A percentile compares a stretch with the other conserved stretches of the same genome.
Evolutionary conservation across 2,797 vertebrate genomes (phyloP).

Genomic region (Malacoraja senta): DNA sequence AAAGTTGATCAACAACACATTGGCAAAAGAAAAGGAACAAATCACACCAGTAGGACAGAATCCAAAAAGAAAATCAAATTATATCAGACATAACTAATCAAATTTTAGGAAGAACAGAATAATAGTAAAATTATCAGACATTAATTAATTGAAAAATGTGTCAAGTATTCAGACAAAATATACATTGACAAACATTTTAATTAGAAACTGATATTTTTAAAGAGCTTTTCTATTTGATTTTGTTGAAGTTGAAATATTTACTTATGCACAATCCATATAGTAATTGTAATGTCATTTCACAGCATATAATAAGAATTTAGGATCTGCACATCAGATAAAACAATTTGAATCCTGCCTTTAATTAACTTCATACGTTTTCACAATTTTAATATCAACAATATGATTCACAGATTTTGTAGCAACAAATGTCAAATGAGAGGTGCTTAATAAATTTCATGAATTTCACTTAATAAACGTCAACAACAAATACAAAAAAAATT

Average conservation of each 20-base stretch:
- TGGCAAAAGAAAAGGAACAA: not conserved
- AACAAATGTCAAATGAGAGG: slow-evolving; percentile 41
- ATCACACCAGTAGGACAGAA: not conserved
- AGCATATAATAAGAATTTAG: not conserved
- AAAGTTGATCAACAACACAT: not conserved
- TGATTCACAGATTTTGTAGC: slow-evolving; percentile 47
- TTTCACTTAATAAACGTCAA: not conserved
- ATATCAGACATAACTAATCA: not conserved
- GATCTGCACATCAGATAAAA: not conserved
- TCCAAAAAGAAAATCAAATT: not conserved
- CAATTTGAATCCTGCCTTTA: slow-evolving; percentile 51
- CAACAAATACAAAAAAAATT: not conserved
- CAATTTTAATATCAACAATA: slow-evolving; percentile 47
- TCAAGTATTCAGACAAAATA: not conserved
- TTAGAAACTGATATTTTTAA: not conserved
- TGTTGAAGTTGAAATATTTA: not conserved
- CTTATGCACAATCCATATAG: not conserved
- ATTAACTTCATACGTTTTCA: slow-evolving; percentile 52
- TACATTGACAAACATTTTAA: not conserved
- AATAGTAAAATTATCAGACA: not conserved
- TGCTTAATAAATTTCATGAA: not conserved
- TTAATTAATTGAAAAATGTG: not conserved
- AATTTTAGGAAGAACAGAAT: not conserved
- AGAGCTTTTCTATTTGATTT: not conserved
- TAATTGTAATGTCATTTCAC: not conserved